Evolutionary conservation across 2,113 vertebrate species (phyloP).

Genomic region (Petromus typicus): DNA sequence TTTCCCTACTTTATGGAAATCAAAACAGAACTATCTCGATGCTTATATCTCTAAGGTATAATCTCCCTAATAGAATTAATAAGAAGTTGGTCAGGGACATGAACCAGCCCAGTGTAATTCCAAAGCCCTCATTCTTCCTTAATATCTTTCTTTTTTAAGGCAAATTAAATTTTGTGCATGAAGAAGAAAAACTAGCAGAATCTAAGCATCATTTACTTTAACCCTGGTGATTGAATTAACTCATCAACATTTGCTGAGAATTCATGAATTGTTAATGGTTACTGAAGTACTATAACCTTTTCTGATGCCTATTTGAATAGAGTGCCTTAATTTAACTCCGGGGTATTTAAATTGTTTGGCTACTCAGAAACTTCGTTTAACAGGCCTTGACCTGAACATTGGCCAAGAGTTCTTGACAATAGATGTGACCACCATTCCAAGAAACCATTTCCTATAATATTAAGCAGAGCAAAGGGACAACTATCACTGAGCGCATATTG

Average conservation of each 20-base stretch:
- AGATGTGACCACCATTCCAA: not conserved
- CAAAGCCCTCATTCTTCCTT: conserved; percentile 49
- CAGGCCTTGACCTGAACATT: conserved; percentile 58
- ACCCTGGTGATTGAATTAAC: conserved; percentile 59
- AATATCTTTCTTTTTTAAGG: conserved; percentile 33
- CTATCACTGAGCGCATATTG: not conserved
- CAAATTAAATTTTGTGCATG: conserved; percentile 58
- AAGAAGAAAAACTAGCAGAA: conserved; percentile 65
- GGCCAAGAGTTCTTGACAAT: conserved; percentile 51
- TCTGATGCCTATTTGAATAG: conserved; percentile 59
- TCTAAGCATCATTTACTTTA: conserved; percentile 72
- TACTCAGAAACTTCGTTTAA: conserved; percentile 68
- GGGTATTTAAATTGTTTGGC: conserved; percentile 57
- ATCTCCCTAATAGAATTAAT: conserved; percentile 44
- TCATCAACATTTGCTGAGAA: conserved; percentile 68
- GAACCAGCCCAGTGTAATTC: conserved; percentile 27
- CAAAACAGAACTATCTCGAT: not conserved
- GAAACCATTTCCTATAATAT: conserved; percentile 46
- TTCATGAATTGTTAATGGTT: conserved; percentile 74
- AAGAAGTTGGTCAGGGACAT: not conserved
- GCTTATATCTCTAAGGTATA: not conserved
- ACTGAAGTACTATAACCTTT: conserved; percentile 64
- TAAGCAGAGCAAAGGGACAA: conserved; percentile 38
- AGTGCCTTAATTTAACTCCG: conserved; percentile 64
- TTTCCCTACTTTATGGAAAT: not conserved